Conservation (phyloP, 2,797 vertebrate species). For the Eulemur mongoz region DNA sequence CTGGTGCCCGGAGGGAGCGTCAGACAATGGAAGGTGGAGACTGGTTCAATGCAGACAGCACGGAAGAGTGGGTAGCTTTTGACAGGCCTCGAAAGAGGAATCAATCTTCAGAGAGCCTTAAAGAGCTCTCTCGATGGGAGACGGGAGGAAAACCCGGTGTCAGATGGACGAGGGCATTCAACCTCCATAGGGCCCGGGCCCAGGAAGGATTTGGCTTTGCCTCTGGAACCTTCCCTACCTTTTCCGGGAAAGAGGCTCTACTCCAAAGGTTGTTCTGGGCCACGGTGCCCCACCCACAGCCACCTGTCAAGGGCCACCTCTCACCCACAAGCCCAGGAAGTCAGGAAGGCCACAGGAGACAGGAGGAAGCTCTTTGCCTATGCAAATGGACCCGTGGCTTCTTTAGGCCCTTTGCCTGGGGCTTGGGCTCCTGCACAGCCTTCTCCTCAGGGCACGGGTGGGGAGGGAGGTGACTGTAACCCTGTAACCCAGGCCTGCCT, state of each 20-base stretch:
- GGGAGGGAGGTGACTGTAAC: background rate
- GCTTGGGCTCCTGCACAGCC: background rate
- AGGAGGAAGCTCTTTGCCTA: constrained; percentile 11
- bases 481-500: background rate
- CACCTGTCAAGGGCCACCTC: background rate
- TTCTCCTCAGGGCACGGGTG: background rate
- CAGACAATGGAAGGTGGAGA: background rate
- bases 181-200: background rate
- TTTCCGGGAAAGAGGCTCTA: background rate
- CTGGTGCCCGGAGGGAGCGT: background rate
- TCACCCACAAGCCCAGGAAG: constrained; percentile 45
- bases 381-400: constrained; percentile 43
- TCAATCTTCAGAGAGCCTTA: background rate
- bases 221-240: background rate
- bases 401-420: background rate
- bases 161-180: background rate
- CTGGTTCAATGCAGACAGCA: background rate
- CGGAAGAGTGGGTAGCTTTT: background rate
- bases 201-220: background rate
- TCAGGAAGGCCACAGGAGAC: background rate
- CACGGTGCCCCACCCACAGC: background rate
- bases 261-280: background rate
- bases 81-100: background rate
- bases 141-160: background rate
- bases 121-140: background rate